These are phyloP conservation scores for Galeruca laticollis DNA, from an alignment of 2,888 invertebrate genomes.

Conservation along the genomic window DNA sequence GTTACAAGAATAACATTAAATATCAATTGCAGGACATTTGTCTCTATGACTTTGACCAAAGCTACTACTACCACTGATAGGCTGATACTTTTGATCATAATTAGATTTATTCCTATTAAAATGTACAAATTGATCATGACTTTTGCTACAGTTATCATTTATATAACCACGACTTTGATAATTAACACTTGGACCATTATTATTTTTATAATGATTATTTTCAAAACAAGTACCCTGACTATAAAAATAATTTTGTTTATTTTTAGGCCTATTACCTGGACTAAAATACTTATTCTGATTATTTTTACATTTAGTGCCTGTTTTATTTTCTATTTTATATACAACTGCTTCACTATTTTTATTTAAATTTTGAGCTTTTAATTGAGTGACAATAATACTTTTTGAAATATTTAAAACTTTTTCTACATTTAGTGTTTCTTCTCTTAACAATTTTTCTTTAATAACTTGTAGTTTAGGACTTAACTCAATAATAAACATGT, in stretches of 20 bases:
- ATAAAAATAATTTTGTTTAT: background rate
- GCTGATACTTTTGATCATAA: background rate
- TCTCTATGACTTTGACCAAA: constrained; percentile 2
- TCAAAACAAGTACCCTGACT: background rate
- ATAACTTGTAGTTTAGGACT: constrained; percentile 15
- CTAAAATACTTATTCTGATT: background rate
- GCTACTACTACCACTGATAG: background rate
- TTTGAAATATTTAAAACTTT: constrained; percentile 5
- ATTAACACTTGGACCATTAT: too few species aligned
- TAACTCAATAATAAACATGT: constrained; percentile 17
- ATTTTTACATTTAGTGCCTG: too few species aligned
- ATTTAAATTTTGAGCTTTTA: constrained; percentile 13
- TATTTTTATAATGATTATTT: background rate
- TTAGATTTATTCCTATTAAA: too few species aligned
- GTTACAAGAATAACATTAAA: too few species aligned
- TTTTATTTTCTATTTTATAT: background rate
- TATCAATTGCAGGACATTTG: constrained; percentile 1
- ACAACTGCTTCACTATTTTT: constrained; percentile 12
- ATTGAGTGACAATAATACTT: constrained; percentile 8
- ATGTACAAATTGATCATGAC: background rate
- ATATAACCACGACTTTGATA: background rate
- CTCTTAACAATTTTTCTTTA: constrained; percentile 15
- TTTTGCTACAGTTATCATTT: background rate
- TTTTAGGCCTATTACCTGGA: background rate
- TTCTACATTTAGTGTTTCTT: constrained; percentile 11